Percentiles rank a stretch among this genome's conserved stretches.
Conservation (phyloP, 2,113 vertebrate genomes). For the Ciconia maguari region DNA sequence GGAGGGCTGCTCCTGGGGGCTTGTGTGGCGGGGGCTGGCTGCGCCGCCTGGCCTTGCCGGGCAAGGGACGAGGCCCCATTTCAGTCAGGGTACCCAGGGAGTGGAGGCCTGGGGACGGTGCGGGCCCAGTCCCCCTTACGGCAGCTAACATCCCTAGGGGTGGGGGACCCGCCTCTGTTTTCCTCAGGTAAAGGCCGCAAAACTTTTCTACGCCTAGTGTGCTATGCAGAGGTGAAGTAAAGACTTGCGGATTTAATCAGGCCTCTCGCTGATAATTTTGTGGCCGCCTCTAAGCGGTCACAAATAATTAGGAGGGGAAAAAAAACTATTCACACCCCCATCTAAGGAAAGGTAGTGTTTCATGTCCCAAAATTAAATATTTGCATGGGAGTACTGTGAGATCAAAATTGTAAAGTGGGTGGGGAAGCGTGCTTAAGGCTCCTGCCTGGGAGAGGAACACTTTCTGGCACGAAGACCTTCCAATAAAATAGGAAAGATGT, state of each 20-base stretch:
- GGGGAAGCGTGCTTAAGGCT: not conserved
- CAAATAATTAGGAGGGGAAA: not conserved
- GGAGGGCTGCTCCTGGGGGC: not conserved
- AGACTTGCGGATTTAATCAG: not conserved
- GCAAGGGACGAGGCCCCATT: not conserved
- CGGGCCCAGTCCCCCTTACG: rapidly evolving
- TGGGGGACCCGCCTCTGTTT: not conserved
- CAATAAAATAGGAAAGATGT: not conserved
- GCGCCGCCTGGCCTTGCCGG: not conserved
- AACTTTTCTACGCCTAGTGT: not conserved
- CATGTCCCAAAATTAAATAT: not conserved
- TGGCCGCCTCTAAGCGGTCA: rapidly evolving
- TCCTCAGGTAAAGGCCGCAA: not conserved
- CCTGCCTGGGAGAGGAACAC: not conserved
- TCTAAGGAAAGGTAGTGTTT: not conserved
- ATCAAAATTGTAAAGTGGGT: not conserved
- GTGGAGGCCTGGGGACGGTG: not conserved
- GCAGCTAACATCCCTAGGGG: rapidly evolving
- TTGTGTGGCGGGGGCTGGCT: not conserved
- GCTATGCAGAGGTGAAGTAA: not conserved
- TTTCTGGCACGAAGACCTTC: not conserved
- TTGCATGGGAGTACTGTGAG: not conserved
- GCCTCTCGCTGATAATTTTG: not conserved
- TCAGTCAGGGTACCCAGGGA: not conserved
- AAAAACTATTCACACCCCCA: rapidly evolving